A percentile compares a stretch with the other conserved stretches of the same genome.
phyloP scores from a whole-genome alignment of 2,888 invertebrate species.

The Ethmia dodecea region DNA sequence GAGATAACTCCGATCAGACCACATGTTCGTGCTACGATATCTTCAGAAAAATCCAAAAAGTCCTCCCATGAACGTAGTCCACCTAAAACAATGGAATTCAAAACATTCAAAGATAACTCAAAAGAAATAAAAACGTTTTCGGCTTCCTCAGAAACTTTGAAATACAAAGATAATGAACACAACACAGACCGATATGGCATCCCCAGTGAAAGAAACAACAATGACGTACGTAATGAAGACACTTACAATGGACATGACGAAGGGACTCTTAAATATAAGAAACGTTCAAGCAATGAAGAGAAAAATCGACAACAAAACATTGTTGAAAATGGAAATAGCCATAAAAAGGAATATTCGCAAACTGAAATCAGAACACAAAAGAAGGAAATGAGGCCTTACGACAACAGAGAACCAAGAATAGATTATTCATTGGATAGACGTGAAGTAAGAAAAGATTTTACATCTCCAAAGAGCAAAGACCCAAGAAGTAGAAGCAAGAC shows the following conservation, averaged over 20 bases:
- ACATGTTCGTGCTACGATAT: slow-evolving; percentile 59
- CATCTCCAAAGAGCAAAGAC: slow-evolving; percentile 53
- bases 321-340: slow-evolving; percentile 48
- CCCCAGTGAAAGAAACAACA: slow-evolving; percentile 58
- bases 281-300: slow-evolving; percentile 61
- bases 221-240: slow-evolving; percentile 51
- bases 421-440: slow-evolving; percentile 68
- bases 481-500: slow-evolving; percentile 42
- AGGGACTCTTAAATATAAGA: slow-evolving; percentile 69
- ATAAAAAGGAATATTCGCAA: slow-evolving; percentile 61
- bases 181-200: slow-evolving; percentile 64
- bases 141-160: slow-evolving; percentile 70
- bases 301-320: slow-evolving; percentile 47
- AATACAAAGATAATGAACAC: slow-evolving; percentile 66
- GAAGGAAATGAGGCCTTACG: slow-evolving; percentile 45
- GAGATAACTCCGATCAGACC: slow-evolving; percentile 71
- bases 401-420: slow-evolving; percentile 58
- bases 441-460: slow-evolving; percentile 52
- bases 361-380: slow-evolving; percentile 54
- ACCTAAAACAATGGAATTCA: slow-evolving; percentile 68
- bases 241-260: slow-evolving; percentile 62
- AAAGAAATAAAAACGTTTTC: slow-evolving; percentile 72
- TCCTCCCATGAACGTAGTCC: slow-evolving; percentile 58
- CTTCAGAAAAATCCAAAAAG: slow-evolving; percentile 61
- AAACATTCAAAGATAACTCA: slow-evolving; percentile 70